These are phyloP conservation scores for Oncopeltus fasciatus DNA, from an alignment of 1,140 invertebrate genomes.

Conservation along the genomic window DNA sequence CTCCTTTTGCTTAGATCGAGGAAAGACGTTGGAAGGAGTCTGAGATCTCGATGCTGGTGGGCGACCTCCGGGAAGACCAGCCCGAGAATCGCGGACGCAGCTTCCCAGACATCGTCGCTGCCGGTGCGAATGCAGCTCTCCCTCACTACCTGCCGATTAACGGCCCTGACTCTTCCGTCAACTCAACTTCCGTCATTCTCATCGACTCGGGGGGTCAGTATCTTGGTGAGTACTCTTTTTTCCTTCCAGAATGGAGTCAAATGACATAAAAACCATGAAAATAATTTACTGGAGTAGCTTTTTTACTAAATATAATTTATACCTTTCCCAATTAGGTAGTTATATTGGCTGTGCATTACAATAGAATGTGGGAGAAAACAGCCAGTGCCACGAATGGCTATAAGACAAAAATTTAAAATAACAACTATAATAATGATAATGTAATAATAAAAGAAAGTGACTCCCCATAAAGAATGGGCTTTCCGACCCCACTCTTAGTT, in stretches of 20 bases:
- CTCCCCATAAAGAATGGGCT: too few relatives aligned
- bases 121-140: conserved; percentile 46
- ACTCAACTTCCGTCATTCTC: conserved; percentile 35
- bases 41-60: background rate
- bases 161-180: conserved; percentile 37
- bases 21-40: background rate
- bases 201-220: conserved; percentile 50
- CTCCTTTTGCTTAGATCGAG: background rate
- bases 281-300: too few relatives aligned
- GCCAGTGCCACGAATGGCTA: too few relatives aligned
- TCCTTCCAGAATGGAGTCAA: background rate
- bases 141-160: conserved; percentile 46
- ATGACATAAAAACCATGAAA: too few relatives aligned
- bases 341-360: too few relatives aligned
- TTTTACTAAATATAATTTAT: too few relatives aligned
- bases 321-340: too few relatives aligned
- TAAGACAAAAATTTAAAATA: too few relatives aligned
- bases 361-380: too few relatives aligned
- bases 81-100: conserved; percentile 34
- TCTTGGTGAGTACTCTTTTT: conserved; percentile 16
- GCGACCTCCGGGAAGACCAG: conserved; percentile 26
- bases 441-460: too few relatives aligned
- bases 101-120: conserved; percentile 52
- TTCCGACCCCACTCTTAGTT: too few relatives aligned
- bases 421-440: too few relatives aligned